These are phyloP conservation scores for Poeciliopsis infans DNA, from an alignment of 2,797 vertebrate species.

Conservation along the genomic window DNA sequence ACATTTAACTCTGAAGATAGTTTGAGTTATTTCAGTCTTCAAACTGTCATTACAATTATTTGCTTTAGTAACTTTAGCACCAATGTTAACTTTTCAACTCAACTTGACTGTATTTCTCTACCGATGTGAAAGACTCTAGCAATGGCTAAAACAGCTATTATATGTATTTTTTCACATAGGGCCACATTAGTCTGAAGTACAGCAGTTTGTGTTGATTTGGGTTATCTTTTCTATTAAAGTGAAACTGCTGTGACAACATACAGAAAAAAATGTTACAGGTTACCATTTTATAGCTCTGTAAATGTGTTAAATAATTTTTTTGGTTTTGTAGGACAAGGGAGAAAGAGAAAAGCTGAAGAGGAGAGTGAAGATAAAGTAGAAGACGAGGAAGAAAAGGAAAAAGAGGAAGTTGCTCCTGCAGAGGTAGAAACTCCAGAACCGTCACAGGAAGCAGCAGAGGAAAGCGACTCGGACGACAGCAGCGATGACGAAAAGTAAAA, in stretches of 20 bases:
- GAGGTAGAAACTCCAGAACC: constrained; percentile 56
- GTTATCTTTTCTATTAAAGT: neutral
- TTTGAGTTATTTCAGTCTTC: too few species aligned
- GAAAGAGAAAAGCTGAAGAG: constrained; percentile 76
- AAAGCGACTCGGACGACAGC: constrained; percentile 80
- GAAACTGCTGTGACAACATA: neutral
- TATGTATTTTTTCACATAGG: neutral
- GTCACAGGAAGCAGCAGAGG: constrained; percentile 62
- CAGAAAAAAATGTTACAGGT: neutral
- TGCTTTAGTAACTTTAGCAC: too few species aligned
- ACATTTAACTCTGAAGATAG: too few species aligned
- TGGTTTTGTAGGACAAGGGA: constrained; percentile 54
- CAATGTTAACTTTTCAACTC: too few species aligned
- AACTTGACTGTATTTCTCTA: neutral
- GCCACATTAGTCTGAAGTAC: neutral
- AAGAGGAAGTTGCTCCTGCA: constrained; percentile 17
- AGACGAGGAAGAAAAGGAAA: constrained; percentile 27
- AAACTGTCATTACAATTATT: too few species aligned
- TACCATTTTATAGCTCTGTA: neutral
- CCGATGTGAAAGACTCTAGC: neutral
- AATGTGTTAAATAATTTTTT: neutral
- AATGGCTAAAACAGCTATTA: neutral
- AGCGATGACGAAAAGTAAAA: constrained; percentile 86
- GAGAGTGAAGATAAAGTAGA: constrained; percentile 11
- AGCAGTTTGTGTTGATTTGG: neutral